These are phyloP conservation scores for Cyphomyrus discorhynchus DNA, from an alignment of 2,113 vertebrate genomes.

Conservation along the genomic window DNA sequence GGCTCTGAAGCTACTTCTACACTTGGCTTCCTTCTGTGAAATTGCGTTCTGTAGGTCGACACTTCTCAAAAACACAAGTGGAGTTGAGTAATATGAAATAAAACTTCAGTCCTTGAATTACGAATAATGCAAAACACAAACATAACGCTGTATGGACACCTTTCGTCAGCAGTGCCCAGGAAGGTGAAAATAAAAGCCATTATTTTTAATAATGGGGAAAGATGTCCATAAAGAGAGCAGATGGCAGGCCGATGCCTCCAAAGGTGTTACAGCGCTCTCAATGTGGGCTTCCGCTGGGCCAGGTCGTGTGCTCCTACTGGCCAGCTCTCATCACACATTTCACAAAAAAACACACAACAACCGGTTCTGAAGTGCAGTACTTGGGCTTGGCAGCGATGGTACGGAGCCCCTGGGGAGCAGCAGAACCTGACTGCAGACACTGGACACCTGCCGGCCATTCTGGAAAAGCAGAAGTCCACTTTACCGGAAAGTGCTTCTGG, in stretches of 20 bases:
- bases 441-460: background rate
- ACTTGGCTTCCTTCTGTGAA: background rate
- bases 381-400: background rate
- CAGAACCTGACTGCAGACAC: background rate
- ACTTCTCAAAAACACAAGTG: background rate
- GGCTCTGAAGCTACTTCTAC: background rate
- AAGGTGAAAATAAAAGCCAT: background rate
- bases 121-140: background rate
- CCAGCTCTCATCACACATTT: background rate
- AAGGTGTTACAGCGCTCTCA: background rate
- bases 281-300: background rate
- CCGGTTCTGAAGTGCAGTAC: background rate
- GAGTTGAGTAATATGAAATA: background rate
- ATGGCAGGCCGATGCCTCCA: background rate
- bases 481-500: background rate
- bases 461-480: background rate
- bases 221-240: background rate
- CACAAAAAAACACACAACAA: background rate
- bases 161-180: background rate
- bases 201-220: background rate
- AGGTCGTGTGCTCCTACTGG: background rate
- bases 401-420: background rate
- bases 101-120: background rate
- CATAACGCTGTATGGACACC: background rate
- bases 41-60: background rate